Base-by-base conservation (phyloP, 1,140 invertebrate species). In the Bradysia coprophila region DNA sequence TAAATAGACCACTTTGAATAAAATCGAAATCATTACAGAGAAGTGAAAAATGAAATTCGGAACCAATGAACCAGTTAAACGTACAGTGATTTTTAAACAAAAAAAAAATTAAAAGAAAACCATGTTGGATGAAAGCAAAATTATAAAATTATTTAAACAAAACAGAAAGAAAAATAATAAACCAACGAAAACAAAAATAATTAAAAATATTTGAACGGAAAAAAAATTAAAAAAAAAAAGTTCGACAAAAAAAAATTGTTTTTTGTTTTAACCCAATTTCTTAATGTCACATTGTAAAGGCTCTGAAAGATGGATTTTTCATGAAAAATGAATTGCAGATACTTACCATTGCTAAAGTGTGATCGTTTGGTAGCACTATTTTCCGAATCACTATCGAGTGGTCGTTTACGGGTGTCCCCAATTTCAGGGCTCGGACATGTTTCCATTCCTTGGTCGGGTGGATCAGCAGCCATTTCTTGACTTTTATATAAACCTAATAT, bases 361-460 rank as follows among this genome's bases (percentile, higher is more conserved):
- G 82, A 86, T 63, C 80, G 74, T 68, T 86, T 86, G 48, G 78
- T 80, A 55, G 79, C 73, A 55, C 79, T 80, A 69, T 82, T 81
- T 66, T 86, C 81, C 56, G 70, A 69, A 66, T 85, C 81, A 54
- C 74, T 75, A 67, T 86, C 81, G 54, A 84, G 71, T 50, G 81
- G 82, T 60, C 82, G 73, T 72, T 85, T 86, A 63, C 81, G 72
- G 55, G 76, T 78, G 63, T 78, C 76, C 51, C 73, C 69, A 55
- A 76, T 77, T 66, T 78, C 76, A 60, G 76, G 75, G 62, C 76
- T 78, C 56, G 76, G 73, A 71, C 74, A 77, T 65, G 76, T 76
- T 66, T 77, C 74, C 73, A 77, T 76, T 65, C 73, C 73, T 66
- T 73, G 74, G 62, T 78, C 76, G 60, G 75, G 36, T 60, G 75